These are phyloP conservation scores for Sardinella longiceps DNA, from an alignment of 2,797 vertebrate genomes.

Conservation along the genomic window DNA sequence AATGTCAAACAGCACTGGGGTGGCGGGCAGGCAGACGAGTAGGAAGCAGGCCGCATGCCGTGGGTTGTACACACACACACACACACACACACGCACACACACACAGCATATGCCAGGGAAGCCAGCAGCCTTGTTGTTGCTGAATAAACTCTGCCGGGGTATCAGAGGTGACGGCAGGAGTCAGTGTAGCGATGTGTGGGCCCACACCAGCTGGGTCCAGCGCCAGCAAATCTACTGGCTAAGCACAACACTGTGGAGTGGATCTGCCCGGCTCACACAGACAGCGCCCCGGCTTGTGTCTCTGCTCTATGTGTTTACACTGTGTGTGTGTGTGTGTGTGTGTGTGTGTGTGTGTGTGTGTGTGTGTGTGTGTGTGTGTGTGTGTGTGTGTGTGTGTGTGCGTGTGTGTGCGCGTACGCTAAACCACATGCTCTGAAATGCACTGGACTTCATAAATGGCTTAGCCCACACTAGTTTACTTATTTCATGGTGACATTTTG, in stretches of 20 bases:
- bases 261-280: neutral
- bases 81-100: neutral
- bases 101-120: constrained; percentile 13
- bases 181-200: constrained; percentile 5
- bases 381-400: constrained; percentile 7
- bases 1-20: constrained; percentile 69
- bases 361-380: neutral
- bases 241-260: neutral
- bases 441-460: constrained; percentile 1
- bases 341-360: constrained; percentile 9
- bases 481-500: constrained; percentile 76
- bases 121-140: constrained; percentile 49
- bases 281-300: neutral
- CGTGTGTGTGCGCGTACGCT: neutral
- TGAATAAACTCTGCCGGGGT: constrained; percentile 60
- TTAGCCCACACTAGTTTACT: constrained; percentile 45
- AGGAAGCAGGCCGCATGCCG: neutral
- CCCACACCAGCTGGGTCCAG: constrained; percentile 3
- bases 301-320: neutral
- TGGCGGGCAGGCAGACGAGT: constrained; percentile 5
- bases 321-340: neutral
- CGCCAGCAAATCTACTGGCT: constrained; percentile 5
- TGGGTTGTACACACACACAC: neutral
- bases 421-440: neutral
- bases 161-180: constrained; percentile 28